phyloP scores from a whole-genome alignment of 2,797 vertebrate genomes.

The Neomorphus geoffroyi region DNA sequence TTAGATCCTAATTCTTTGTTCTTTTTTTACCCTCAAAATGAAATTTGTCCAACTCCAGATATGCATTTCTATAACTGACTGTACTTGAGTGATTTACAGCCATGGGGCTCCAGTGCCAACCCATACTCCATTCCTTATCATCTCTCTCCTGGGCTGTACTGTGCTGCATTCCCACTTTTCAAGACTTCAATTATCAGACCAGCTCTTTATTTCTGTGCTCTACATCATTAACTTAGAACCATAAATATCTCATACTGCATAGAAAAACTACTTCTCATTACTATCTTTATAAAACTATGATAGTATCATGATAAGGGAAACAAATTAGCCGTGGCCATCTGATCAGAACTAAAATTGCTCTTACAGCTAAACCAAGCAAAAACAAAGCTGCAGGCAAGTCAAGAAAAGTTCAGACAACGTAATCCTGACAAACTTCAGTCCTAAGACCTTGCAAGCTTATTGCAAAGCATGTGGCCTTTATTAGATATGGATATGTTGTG shows the following conservation, averaged over 20 bases:
- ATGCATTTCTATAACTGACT: background rate
- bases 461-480: background rate
- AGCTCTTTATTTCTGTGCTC: background rate
- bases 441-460: background rate
- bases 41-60: background rate
- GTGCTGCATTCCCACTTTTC: background rate
- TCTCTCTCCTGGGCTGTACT: background rate
- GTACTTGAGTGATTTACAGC: background rate
- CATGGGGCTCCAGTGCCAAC: background rate
- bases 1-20: background rate
- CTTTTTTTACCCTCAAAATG: background rate
- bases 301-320: background rate
- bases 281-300: background rate
- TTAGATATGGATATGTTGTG: background rate
- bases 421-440: background rate
- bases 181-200: background rate
- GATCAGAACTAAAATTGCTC: background rate
- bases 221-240: background rate
- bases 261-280: background rate
- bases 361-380: background rate
- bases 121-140: background rate
- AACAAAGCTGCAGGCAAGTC: background rate
- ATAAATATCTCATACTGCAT: background rate
- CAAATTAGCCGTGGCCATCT: background rate
- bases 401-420: background rate